phyloP scores from a whole-genome alignment of 2,888 invertebrate genomes.

The Xanthorhoe designata region DNA sequence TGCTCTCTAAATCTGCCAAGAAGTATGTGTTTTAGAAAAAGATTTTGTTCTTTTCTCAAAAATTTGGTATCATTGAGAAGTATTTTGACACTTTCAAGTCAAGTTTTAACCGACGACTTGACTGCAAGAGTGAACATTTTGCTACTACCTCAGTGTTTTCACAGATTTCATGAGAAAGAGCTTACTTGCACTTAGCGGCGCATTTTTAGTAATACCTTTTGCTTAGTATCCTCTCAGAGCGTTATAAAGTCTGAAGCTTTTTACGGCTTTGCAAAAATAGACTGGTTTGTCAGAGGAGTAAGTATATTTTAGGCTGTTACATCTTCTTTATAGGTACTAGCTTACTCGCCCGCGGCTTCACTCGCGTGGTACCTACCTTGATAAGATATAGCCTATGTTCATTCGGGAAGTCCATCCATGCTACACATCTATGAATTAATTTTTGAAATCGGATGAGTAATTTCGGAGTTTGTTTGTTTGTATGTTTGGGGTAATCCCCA shows the following conservation, averaged over 20 bases:
- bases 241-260: constrained; percentile 6
- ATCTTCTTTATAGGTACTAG: too few relatives aligned
- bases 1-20: too few relatives aligned
- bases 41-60: not conserved
- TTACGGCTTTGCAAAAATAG: not conserved
- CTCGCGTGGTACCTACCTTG: too few relatives aligned
- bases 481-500: too few relatives aligned
- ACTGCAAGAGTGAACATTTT: not conserved
- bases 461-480: too few relatives aligned
- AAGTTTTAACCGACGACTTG: not conserved
- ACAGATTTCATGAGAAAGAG: constrained; percentile 2
- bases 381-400: too few relatives aligned
- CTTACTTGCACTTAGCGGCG: constrained; percentile 36
- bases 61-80: too few relatives aligned
- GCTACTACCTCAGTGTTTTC: not conserved
- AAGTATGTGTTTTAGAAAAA: too few relatives aligned
- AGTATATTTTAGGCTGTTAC: not conserved
- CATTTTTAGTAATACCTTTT: constrained; percentile 11
- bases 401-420: too few relatives aligned
- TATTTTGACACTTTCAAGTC: not conserved
- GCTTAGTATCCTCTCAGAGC: constrained; percentile 5
- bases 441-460: too few relatives aligned
- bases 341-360: too few relatives aligned
- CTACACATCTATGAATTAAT: too few relatives aligned
- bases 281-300: not conserved